Evolutionary conservation across 2,888 invertebrate genomes (phyloP).

Genomic region (Lissocephala sabroskyi): DNA sequence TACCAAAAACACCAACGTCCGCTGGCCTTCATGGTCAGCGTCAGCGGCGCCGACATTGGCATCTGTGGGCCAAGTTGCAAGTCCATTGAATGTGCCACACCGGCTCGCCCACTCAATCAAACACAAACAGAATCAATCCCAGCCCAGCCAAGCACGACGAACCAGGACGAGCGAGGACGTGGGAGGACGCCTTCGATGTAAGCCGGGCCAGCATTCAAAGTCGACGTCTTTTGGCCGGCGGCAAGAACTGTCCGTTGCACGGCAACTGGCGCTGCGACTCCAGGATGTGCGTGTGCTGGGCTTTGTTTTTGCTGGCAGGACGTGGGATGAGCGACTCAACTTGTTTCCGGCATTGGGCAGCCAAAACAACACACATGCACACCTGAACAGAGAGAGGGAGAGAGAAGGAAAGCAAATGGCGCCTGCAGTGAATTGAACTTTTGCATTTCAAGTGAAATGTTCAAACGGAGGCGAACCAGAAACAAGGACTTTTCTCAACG

Average conservation of each 20-base stretch:
- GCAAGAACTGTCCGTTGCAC: conserved; percentile 58
- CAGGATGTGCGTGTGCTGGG: background rate
- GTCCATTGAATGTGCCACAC: conserved; percentile 46
- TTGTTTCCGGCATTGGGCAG: conserved; percentile 40
- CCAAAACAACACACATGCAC: conserved; percentile 38
- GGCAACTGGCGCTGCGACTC: conserved; percentile 1
- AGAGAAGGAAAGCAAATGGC: conserved; percentile 47
- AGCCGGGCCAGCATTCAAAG: conserved; percentile 4
- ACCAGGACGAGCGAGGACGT: too few relatives aligned
- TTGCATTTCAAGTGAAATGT: conserved; percentile 59
- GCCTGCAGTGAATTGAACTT: conserved; percentile 63
- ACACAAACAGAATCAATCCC: background rate
- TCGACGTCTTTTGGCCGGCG: conserved; percentile 52
- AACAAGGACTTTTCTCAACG: conserved; percentile 32
- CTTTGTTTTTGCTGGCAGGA: conserved; percentile 3
- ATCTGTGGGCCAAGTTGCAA: conserved; percentile 41
- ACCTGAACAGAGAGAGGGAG: conserved; percentile 21
- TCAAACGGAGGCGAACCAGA: conserved; percentile 45
- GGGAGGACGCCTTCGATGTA: background rate
- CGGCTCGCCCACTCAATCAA: too few relatives aligned
- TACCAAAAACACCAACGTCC: conserved; percentile 42
- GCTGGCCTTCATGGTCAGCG: conserved; percentile 37
- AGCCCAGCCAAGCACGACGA: background rate
- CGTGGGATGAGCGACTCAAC: conserved; percentile 20
- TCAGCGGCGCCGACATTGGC: conserved; percentile 13